phyloP scores from a whole-genome alignment of 2,797 vertebrate species.

The Danio jaintianensis region DNA sequence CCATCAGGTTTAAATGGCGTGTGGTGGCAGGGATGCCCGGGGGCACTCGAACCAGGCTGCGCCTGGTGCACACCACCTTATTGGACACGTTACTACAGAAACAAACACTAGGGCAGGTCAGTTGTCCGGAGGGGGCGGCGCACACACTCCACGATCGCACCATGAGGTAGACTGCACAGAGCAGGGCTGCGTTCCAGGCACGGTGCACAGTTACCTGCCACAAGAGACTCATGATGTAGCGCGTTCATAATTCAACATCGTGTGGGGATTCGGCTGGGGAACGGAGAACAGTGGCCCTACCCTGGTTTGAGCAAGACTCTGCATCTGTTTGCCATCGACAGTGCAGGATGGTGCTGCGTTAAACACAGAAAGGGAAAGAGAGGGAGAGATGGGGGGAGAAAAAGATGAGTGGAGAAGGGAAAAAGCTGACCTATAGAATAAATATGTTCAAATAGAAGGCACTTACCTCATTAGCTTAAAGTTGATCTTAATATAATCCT shows the following conservation, averaged over 20 bases:
- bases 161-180: conserved; percentile 91
- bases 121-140: conserved; percentile 85
- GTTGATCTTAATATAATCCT: conserved; percentile 68
- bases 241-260: conserved; percentile 98
- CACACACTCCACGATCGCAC: conserved; percentile 89
- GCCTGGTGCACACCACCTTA: conserved; percentile 97
- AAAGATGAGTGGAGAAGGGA: conserved; percentile 58
- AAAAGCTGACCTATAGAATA: conserved; percentile 60
- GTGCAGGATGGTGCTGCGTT: conserved; percentile 74
- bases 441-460: conserved; percentile 63
- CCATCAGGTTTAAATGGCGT: conserved; percentile 96
- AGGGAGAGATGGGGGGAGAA: conserved; percentile 52
- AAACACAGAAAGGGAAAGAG: conserved; percentile 59
- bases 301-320: conserved; percentile 89
- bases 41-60: conserved; percentile 90
- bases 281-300: conserved; percentile 85
- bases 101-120: conserved; percentile 94
- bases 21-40: conserved; percentile 93
- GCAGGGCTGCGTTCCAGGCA: conserved; percentile 93
- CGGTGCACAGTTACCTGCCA: conserved; percentile 97
- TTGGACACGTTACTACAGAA: conserved; percentile 97
- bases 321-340: conserved; percentile 91
- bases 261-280: conserved; percentile 84
- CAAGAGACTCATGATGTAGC: conserved; percentile 99
- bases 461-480: conserved; percentile 86